Conservation (phyloP, 2,888 invertebrate species). For the Idaea aversata region DNA sequence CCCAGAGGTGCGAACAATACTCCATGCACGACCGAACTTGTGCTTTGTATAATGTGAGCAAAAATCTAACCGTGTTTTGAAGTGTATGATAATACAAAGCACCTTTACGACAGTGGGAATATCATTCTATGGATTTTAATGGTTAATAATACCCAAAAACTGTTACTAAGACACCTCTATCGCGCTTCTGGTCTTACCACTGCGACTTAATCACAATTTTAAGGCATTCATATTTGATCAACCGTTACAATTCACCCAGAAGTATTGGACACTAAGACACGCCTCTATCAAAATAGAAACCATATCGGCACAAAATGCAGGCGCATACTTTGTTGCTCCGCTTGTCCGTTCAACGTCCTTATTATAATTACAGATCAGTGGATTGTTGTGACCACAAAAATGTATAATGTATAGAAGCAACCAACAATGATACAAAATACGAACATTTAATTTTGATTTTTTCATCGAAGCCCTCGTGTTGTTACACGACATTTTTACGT, state of each 20-base stretch:
- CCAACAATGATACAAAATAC: constrained; percentile 51
- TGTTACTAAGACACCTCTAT: too few species aligned
- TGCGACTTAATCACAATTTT: constrained; percentile 48
- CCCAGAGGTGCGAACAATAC: too few species aligned
- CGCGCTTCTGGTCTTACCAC: too few species aligned
- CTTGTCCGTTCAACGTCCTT: constrained; percentile 63
- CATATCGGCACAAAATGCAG: constrained; percentile 47
- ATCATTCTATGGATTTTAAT: too few species aligned
- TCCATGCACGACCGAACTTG: too few species aligned
- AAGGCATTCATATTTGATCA: constrained; percentile 52
- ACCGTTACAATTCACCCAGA: constrained; percentile 52
- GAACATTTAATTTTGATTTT: constrained; percentile 54
- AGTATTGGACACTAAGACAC: constrained; percentile 47
- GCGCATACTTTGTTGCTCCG: constrained; percentile 38
- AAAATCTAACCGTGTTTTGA: too few species aligned
- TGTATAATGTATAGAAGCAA: constrained; percentile 75
- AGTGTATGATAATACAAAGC: too few species aligned
- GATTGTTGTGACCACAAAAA: constrained; percentile 72
- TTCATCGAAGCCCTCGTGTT: constrained; percentile 46
- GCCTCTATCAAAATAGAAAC: constrained; percentile 50
- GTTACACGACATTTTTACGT: constrained; percentile 61
- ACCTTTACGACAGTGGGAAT: too few species aligned
- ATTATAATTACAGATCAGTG: constrained; percentile 78
- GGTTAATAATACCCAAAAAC: too few species aligned
- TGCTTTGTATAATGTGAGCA: too few species aligned